Base-by-base conservation (phyloP, 2,888 invertebrate species). In the Cotesia congregata region DNA sequence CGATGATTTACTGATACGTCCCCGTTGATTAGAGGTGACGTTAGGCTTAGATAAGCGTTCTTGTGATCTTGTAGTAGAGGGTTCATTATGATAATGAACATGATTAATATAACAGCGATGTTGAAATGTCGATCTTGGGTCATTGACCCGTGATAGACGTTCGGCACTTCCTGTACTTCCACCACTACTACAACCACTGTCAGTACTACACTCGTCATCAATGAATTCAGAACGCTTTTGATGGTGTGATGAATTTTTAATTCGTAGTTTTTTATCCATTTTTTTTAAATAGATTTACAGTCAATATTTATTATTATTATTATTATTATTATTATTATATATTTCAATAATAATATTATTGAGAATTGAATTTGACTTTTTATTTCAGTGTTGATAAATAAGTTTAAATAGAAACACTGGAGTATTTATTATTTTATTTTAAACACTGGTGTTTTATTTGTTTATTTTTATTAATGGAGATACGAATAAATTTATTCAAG, bases 151-250 rank as follows among this genome's bases (percentile, higher is more conserved):
- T 7, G 86, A 86, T 0, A 85, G 65, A 6, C 85, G 79, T 67
- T 86, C 86, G 9, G 84, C 84, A 78, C 87, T 88, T 15, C 84
- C 87, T 77, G 83, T 86, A 90, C 91, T 72, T 17, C 92, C 81
- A 88, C 91, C 78, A 82, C 91, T 85, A 90, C 92, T 78, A 88
- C 90, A 84, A 88, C 93, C 87, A 80, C 89, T 87, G 82, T 87
- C 87, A 12, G 86, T 85, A 81, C 86, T 87, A 82, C 86, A 85
- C 79, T 88, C 86, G 81, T 88, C 85, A 76, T 86, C 88, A 5
- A 84, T 84, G 74, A 85, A 86, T 17, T 86, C 85, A 59, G 77
- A 62, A 59, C 71, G 75, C 38, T 15, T 75, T 40, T 78, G 80
- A 41, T 78, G 76, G 60, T 77, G 75, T 20, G 68, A 74, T 5